Base-by-base conservation (phyloP, 2,888 invertebrate genomes). In the Chloromyia formosa region DNA sequence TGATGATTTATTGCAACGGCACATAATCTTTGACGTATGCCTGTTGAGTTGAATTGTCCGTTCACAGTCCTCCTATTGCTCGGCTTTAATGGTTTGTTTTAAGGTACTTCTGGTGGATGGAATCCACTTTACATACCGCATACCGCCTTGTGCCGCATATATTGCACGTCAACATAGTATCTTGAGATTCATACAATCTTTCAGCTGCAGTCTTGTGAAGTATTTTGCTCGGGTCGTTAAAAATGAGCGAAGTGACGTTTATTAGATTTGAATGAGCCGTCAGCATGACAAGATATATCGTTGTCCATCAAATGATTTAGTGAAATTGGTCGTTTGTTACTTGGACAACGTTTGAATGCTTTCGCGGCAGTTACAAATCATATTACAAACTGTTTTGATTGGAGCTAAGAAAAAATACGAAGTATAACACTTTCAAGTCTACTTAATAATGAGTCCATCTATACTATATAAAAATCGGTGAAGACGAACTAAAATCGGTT, bases 21-120 rank as follows among this genome's bases (percentile, higher is more conserved):
- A 40, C 74, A 72, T 76, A 76, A 74, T 74, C 71, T 76, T 76
- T 72, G 76, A 76, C 76, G 74, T 42, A 56, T 40, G 18, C 7
- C 27, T 54, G 69, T 53, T 61, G 27, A 35, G 60, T 60, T 22
- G 27, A 45, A 45, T 66, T 18, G 45, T 66, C 45, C 66, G 14
- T 45, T 20, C 49, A 20, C 42, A 56, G 27, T 35, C 27, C 27
- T 35, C 27, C 27, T 2, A 35, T 35, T 56, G 71, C 56, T 56
- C 40, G 27, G 35, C 35, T 71, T 71, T 71, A 71, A 71, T 71
- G 71, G 56, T 71, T 71, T 71, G 71, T 71, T 71, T 71, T 71
- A 71, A 71, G 40, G 56, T 40, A 56, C 42, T 58, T 71, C 27
- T 35, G 27, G 27, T 35, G 40, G 71, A 35, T 56, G 71, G 20